These are phyloP conservation scores for Punctoribates punctum DNA, from an alignment of 2,888 invertebrate genomes.

Conservation along the genomic window DNA sequence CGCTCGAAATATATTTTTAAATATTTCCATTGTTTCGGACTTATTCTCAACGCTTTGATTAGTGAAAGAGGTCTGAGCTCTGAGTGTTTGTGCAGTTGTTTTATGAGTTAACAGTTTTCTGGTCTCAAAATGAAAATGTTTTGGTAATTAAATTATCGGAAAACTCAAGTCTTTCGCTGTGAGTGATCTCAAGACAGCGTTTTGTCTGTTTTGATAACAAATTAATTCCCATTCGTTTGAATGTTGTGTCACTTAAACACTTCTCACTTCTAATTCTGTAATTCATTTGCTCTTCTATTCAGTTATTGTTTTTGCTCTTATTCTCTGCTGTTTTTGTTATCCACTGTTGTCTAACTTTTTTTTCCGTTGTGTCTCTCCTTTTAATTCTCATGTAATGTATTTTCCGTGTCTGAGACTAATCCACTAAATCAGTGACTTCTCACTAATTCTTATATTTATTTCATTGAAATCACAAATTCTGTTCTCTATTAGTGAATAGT, in stretches of 20 bases:
- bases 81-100: slow-evolving; percentile 4
- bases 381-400: slow-evolving; percentile 11
- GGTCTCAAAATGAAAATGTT: not conserved
- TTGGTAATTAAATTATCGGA: slow-evolving; percentile 32
- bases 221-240: slow-evolving; percentile 28
- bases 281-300: too few species aligned
- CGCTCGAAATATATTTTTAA: too few species aligned
- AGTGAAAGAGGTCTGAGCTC: too few species aligned
- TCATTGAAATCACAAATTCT: not conserved
- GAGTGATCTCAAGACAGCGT: slow-evolving; percentile 13
- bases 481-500: not conserved
- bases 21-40: too few species aligned
- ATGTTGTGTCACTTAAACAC: slow-evolving; percentile 5
- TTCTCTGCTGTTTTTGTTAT: not conserved
- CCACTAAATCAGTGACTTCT: not conserved
- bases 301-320: not conserved
- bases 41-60: too few species aligned
- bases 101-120: slow-evolving; percentile 1
- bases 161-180: too few species aligned
- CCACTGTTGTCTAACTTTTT: not conserved
- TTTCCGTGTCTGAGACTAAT: slow-evolving; percentile 21
- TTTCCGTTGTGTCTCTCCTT: not conserved
- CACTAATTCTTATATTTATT: slow-evolving; percentile 20
- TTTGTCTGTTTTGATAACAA: slow-evolving; percentile 22
- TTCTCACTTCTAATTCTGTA: not conserved